phyloP scores from a whole-genome alignment of 2,113 vertebrate genomes.

The Cricetomys ansorgei region DNA sequence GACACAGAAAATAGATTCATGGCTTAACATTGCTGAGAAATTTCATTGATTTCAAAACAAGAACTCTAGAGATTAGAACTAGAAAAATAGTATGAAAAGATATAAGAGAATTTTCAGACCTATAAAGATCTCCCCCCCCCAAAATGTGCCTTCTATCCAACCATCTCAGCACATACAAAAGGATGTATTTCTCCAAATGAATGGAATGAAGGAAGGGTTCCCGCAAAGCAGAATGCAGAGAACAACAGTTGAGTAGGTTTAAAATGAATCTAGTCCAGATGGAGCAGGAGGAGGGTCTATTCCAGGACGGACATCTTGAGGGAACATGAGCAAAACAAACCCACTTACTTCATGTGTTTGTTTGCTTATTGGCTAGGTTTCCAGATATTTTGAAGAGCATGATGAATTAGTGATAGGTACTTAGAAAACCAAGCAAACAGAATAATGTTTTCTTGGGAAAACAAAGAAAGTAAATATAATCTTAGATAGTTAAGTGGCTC shows the following conservation, averaged over 20 bases:
- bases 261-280: background rate
- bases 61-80: background rate
- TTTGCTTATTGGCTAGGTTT: background rate
- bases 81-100: background rate
- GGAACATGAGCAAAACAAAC: background rate
- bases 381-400: background rate
- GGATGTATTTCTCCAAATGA: background rate
- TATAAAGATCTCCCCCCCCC: background rate
- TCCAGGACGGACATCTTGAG: background rate
- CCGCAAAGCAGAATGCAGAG: background rate
- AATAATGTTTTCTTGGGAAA: constrained; percentile 22
- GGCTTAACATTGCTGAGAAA: background rate
- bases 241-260: background rate
- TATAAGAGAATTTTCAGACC: background rate
- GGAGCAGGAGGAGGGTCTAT: background rate
- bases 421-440: constrained; percentile 24
- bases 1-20: background rate
- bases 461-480: background rate
- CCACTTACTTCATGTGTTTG: background rate
- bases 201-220: background rate
- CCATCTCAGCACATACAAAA: background rate
- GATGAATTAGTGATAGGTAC: background rate
- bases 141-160: background rate
- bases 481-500: background rate
- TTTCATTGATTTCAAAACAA: background rate